Base-by-base conservation (phyloP, 2,113 vertebrate genomes). In the Colistium nudipinnis region DNA sequence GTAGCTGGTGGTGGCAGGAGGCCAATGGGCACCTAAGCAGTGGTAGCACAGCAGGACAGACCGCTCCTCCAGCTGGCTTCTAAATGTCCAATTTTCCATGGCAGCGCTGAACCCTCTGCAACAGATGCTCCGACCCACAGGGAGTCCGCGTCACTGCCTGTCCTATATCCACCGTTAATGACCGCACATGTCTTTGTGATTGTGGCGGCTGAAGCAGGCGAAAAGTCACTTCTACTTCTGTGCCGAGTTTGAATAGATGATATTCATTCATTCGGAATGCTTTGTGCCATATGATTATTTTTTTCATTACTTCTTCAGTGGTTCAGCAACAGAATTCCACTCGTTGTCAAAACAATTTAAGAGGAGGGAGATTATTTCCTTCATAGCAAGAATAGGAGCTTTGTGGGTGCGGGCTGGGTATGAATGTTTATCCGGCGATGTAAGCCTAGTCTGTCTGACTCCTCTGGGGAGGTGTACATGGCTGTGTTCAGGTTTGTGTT, bases 71-170 rank as follows among this genome's bases (percentile, higher is more conserved):
- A 90, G 89, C 92, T 92, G 90, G 86, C 89, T 86, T 80, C 83
- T 92, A 90, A 92, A 89, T 90, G 90, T 90, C 82, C 87, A 89
- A 91, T 91, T 91, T 90, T 91, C 88, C 75, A 76, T 84, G 81
- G 88, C 74, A 83, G 84, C 63, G 79, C 73, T 70, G 74, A 84
- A 80, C 81, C 83, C 60, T 43, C 59, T 48, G 80, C 86, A 92
- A 89, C 92, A 92, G 91, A 93, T 92, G 88, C 81, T 78, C 39
- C 27, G 66, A 84, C 68, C 85, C 74, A 57, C 81, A 30, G 91
- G 86, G 87, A 82, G 77, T 48, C 82, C 72, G 80, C 82, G 83
- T 84, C 76, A 80, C 66, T 75, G 84, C 70, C 76, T 84, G 80
- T 87, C 80, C 73, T 72, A 76, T 73, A 86, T 74, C 70, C 72